Conservation (phyloP, 2,888 invertebrate genomes). For the Ormyrus labotus region DNA sequence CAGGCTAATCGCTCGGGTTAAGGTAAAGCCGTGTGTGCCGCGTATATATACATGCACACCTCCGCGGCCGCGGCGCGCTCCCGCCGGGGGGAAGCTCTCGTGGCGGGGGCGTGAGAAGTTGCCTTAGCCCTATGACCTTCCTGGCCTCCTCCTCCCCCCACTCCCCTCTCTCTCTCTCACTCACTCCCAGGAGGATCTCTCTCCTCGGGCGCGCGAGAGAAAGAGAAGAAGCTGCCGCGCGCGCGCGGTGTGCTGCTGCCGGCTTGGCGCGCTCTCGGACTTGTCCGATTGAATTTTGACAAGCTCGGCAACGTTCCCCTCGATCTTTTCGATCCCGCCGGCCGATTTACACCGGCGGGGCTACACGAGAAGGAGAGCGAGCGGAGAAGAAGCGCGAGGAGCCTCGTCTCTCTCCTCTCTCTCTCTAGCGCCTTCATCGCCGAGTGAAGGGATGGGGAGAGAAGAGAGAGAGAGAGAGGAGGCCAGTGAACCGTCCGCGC, state of each 20-base stretch:
- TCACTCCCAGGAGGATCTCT: conserved; percentile 19
- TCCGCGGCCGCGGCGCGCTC: too few relatives aligned
- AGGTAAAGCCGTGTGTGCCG: conserved; percentile 59
- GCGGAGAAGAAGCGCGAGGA: not conserved
- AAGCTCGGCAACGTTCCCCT: conserved; percentile 67
- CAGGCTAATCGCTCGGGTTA: conserved; percentile 72
- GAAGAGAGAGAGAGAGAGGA: conserved; percentile 40
- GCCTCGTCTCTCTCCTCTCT: not conserved
- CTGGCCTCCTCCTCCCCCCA: conserved; percentile 59
- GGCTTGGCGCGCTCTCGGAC: conserved; percentile 60
- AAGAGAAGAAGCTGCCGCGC: too few relatives aligned
- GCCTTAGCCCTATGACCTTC: conserved; percentile 71
- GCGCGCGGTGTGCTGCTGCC: too few relatives aligned
- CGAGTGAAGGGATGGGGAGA: conserved; percentile 10
- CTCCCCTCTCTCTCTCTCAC: conserved; percentile 58
- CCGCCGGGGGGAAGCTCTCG: conserved; percentile 46
- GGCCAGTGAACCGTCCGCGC: conserved; percentile 60
- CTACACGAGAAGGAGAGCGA: conserved; percentile 2
- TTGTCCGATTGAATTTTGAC: conserved; percentile 74
- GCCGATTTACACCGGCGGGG: conserved; percentile 62
- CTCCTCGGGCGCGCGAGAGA: not conserved
- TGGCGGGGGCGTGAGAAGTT: conserved; percentile 75
- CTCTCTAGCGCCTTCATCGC: not conserved
- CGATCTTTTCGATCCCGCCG: conserved; percentile 67
- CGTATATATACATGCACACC: conserved; percentile 58